phyloP scores from a whole-genome alignment of 2,888 invertebrate genomes.

The Pollenia amentaria region DNA sequence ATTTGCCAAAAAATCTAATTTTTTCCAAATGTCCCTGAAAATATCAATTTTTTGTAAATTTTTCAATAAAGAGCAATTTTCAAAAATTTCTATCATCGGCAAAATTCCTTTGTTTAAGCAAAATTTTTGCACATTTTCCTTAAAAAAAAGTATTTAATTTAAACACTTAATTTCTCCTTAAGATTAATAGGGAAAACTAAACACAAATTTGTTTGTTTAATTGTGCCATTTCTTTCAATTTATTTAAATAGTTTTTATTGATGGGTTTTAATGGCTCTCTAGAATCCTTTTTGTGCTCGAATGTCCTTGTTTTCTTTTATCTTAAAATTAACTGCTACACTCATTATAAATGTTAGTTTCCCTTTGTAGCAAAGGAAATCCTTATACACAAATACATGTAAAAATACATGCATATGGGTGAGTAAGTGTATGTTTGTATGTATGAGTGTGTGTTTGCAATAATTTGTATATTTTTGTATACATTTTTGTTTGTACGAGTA shows the following conservation, averaged over 20 bases:
- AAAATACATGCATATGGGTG: background rate
- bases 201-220: background rate
- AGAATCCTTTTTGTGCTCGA: background rate
- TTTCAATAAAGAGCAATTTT: too few relatives aligned
- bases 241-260: background rate
- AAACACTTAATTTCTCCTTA: too few relatives aligned
- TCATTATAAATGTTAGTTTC: slow-evolving; percentile 25
- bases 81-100: too few relatives aligned
- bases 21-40: too few relatives aligned
- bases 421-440: background rate
- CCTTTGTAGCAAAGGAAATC: slow-evolving; percentile 8
- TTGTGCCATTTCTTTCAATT: slow-evolving; percentile 13
- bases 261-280: background rate
- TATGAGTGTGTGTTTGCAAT: background rate
- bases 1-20: too few relatives aligned
- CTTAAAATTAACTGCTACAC: background rate
- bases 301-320: background rate
- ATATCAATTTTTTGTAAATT: too few relatives aligned
- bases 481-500: slow-evolving; percentile 22
- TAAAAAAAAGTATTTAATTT: too few relatives aligned
- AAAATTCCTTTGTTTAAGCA: too few relatives aligned
- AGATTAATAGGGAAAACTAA: background rate
- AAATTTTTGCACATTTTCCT: too few relatives aligned
- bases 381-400: background rate
- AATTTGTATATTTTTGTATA: too few relatives aligned